Conservation (phyloP, 2,888 invertebrate species). For the Drosophila monieri region DNA sequence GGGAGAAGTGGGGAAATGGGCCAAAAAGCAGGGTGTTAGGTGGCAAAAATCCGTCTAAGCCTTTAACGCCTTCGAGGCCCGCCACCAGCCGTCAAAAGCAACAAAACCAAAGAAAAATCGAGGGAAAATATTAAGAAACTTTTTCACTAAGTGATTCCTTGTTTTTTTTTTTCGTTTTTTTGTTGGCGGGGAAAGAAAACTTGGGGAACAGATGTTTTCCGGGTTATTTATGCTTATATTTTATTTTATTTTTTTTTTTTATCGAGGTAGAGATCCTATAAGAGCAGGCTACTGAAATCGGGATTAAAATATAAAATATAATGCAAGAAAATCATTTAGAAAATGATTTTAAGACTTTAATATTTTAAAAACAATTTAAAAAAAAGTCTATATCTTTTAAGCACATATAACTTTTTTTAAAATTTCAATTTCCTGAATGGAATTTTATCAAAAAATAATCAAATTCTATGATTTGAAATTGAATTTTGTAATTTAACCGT, state of each 20-base stretch:
- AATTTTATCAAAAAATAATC: conserved; percentile 15
- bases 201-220: conserved; percentile 56
- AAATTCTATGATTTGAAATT: conserved; percentile 5
- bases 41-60: conserved; percentile 36
- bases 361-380: no score
- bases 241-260: conserved; percentile 10
- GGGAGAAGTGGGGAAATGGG: background rate
- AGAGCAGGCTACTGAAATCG: background rate
- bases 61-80: conserved; percentile 43
- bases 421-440: background rate
- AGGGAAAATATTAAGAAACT: conserved; percentile 40
- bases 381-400: no score
- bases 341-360: no score
- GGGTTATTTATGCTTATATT: conserved; percentile 52
- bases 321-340: no score
- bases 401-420: no score
- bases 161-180: background rate
- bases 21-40: conserved; percentile 10
- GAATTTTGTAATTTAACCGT: conserved; percentile 29
- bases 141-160: conserved; percentile 49
- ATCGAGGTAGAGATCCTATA: no score
- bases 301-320: background rate
- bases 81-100: conserved; percentile 26
- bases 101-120: conserved; percentile 23
- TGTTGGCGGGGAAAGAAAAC: conserved; percentile 23